Evolutionary conservation across 1,140 invertebrate genomes (phyloP).

Genomic region (Pogonus chalceus): DNA sequence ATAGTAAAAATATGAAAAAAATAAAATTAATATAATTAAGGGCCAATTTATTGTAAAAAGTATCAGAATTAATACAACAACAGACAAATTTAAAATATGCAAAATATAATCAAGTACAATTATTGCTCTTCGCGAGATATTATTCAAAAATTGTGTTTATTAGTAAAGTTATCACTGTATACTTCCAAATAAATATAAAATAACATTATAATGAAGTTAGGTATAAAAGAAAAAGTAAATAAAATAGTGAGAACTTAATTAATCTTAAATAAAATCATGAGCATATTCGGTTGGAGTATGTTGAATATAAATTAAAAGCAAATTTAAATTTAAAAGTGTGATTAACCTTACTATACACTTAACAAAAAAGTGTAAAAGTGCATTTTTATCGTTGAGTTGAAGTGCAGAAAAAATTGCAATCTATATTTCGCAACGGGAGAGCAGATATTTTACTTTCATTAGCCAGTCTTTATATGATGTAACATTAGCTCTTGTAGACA

Average conservation of each 20-base stretch:
- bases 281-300: background rate
- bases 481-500: background rate
- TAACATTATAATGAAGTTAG: too few species aligned
- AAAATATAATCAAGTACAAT: too few species aligned
- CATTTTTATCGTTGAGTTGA: background rate
- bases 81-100: too few species aligned
- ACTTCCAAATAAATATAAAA: too few species aligned
- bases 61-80: too few species aligned
- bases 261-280: background rate
- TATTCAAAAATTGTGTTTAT: too few species aligned
- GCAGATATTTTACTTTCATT: conserved; percentile 2
- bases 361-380: background rate
- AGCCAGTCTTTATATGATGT: background rate
- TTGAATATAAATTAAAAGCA: background rate
- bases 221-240: background rate
- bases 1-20: too few species aligned
- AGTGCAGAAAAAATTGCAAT: conserved; percentile 1
- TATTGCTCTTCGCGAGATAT: too few species aligned
- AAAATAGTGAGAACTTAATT: background rate
- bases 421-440: background rate
- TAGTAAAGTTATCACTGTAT: too few species aligned
- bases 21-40: too few species aligned
- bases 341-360: background rate
- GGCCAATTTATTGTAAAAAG: too few species aligned
- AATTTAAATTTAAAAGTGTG: background rate